Base-by-base conservation (phyloP, 2,888 invertebrate species). In the Yponomeuta plumbellus region DNA sequence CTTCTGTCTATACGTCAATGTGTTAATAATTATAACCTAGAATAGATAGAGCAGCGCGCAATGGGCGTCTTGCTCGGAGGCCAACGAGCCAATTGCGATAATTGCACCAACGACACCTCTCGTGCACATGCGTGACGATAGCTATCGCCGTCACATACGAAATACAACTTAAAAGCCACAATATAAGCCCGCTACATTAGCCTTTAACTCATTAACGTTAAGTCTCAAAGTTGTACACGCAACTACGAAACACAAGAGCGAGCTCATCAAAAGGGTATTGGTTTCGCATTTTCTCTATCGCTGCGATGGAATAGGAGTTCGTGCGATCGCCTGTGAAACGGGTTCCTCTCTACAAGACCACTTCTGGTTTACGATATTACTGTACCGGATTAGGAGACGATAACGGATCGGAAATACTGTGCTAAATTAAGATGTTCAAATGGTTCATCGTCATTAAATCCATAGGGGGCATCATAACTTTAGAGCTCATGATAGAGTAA, bases 61-160 rank as follows among this genome's bases (percentile, higher is more conserved):
- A 67, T 69, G 67, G 89, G 88, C 85, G 84, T 82, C 68, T 82
- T 79, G 78, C 80, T 81, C 76, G 78, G 81, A 84, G 84, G 81
- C 85, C 84, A 84, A 82, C 84, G 84, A 85, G 88, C 90, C 90
- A 91, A 90, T 91, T 90, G 89, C 85, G 80, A 85, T 90, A 90
- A 91, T 91, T 90, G 86, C 84, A 75, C 76, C 80, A 84, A 83
- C 84, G 87, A 88, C 89, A 89, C 89, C 88, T 88, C 86, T 86
- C 79, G 76, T 84, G 82, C 77, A 78, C 84, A 84, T 85, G 85
- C 85, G 87, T 86, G 86, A 86, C 85, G 83, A 81, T 84, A 84
- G 85, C 81, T 76, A 73, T 71, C 74, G 75, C 70, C 72, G 69
- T 72, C 69, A 73, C 73, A 74, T 72, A 71, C 74, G 70, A 76